A percentile compares a stretch with the other conserved stretches of the same genome.
These are phyloP conservation scores for Leptinotarsa juncta DNA, from an alignment of 2,888 invertebrate species.

Conservation along the genomic window DNA sequence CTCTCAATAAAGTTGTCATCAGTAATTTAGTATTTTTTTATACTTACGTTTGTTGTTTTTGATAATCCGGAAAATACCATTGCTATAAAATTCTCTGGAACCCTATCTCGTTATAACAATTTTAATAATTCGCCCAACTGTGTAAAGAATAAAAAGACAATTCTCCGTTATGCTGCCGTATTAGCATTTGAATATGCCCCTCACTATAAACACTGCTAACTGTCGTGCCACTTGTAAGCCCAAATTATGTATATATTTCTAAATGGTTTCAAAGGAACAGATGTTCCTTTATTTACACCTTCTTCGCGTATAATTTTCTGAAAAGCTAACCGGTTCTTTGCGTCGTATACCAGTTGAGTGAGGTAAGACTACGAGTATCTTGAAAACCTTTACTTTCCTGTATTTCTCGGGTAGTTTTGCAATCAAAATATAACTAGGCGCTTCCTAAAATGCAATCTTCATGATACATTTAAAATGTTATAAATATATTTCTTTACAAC, in stretches of 20 bases:
- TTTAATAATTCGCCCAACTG: conserved; percentile 37
- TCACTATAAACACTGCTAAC: conserved; percentile 52
- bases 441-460: too few species aligned
- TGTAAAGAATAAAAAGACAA: conserved; percentile 48
- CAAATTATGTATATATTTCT: conserved; percentile 51
- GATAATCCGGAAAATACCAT: neutral
- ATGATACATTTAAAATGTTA: too few species aligned
- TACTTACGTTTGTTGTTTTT: neutral
- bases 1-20: neutral
- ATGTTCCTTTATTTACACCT: conserved; percentile 46
- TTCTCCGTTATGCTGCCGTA: conserved; percentile 50
- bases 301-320: conserved; percentile 30
- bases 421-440: too few species aligned
- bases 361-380: neutral
- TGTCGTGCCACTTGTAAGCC: conserved; percentile 49
- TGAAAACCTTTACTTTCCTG: conserved; percentile 17
- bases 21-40: neutral
- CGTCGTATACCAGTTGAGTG: conserved; percentile 12
- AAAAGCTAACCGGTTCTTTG: conserved; percentile 25
- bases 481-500: too few species aligned
- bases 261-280: conserved; percentile 50
- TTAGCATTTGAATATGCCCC: conserved; percentile 59
- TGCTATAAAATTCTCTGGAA: neutral
- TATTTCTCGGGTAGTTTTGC: neutral
- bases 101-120: conserved; percentile 20